These are phyloP conservation scores for Chlorodrepanis virens DNA, from an alignment of 2,113 vertebrate genomes.

Conservation along the genomic window DNA sequence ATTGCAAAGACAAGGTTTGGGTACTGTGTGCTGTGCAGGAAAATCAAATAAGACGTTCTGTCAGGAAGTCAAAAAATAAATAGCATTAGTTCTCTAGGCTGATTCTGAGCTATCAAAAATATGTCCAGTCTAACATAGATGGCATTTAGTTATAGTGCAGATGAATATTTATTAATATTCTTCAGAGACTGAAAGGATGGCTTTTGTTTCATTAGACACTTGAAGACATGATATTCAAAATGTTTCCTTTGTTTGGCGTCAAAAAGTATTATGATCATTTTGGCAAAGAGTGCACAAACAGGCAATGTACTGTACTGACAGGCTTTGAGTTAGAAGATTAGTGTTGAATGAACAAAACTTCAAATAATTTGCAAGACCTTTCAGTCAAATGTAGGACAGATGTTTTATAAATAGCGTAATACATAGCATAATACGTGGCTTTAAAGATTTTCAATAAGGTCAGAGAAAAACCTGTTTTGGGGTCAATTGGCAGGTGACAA, in stretches of 20 bases:
- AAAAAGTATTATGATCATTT: slow-evolving; percentile 29
- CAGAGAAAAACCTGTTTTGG: not conserved
- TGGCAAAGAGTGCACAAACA: not conserved
- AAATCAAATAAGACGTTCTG: slow-evolving; percentile 49
- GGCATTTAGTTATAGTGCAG: slow-evolving; percentile 52
- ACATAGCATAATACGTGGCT: not conserved
- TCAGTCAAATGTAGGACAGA: slow-evolving; percentile 32
- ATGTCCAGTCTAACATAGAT: slow-evolving; percentile 51
- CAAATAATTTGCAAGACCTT: slow-evolving; percentile 47
- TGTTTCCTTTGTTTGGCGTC: slow-evolving; percentile 36
- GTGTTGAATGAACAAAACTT: slow-evolving; percentile 57
- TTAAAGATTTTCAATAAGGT: slow-evolving; percentile 33
- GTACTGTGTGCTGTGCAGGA: slow-evolving; percentile 1
- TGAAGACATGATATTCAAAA: slow-evolving; percentile 45
- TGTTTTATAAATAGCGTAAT: slow-evolving; percentile 39
- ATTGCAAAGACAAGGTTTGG: not conserved
- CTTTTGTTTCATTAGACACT: slow-evolving; percentile 32
- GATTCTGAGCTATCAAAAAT: slow-evolving; percentile 53
- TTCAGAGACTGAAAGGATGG: slow-evolving; percentile 26
- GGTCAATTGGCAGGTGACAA: not conserved
- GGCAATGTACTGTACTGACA: not conserved
- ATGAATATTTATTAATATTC: slow-evolving; percentile 51
- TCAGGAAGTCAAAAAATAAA: slow-evolving; percentile 58
- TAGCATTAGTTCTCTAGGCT: slow-evolving; percentile 44
- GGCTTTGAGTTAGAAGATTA: slow-evolving; percentile 37